Percentiles rank a stretch among this genome's conserved stretches.
Evolutionary conservation across 2,888 invertebrate species (phyloP).

Genomic region (Netelia melanura): DNA sequence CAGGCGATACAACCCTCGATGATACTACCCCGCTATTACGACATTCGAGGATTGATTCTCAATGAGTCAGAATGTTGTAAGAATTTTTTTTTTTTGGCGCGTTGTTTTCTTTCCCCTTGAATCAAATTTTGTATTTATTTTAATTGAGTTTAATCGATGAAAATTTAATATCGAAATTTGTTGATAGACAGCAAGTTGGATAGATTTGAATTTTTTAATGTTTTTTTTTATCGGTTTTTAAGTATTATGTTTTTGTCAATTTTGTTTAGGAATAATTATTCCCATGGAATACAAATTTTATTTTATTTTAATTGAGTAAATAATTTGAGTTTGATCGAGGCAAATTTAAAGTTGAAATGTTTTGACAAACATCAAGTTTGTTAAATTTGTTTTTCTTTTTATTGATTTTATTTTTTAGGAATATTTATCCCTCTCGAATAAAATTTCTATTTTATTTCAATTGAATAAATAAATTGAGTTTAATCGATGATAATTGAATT

Average conservation of each 20-base stretch:
- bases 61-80: constrained; percentile 8
- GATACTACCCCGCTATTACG: not conserved
- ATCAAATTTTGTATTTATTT: not conserved
- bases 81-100: not conserved
- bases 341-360: too few species aligned
- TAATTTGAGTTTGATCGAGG: too few species aligned
- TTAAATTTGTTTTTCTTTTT: not conserved
- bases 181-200: too few species aligned
- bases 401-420: too few species aligned
- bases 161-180: too few species aligned
- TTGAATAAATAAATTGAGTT: not conserved
- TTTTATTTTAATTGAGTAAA: not conserved
- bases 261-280: too few species aligned
- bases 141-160: too few species aligned
- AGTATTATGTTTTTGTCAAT: too few species aligned
- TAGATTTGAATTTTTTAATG: too few species aligned
- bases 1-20: not conserved
- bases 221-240: too few species aligned
- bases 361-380: not conserved
- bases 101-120: not conserved
- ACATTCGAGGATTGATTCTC: constrained; percentile 15
- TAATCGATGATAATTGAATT: not conserved
- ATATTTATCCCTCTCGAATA: too few species aligned
- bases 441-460: too few species aligned
- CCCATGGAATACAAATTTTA: not conserved